Evolutionary conservation across 2,113 vertebrate species (phyloP).

Genomic region (Climacteris rufus): DNA sequence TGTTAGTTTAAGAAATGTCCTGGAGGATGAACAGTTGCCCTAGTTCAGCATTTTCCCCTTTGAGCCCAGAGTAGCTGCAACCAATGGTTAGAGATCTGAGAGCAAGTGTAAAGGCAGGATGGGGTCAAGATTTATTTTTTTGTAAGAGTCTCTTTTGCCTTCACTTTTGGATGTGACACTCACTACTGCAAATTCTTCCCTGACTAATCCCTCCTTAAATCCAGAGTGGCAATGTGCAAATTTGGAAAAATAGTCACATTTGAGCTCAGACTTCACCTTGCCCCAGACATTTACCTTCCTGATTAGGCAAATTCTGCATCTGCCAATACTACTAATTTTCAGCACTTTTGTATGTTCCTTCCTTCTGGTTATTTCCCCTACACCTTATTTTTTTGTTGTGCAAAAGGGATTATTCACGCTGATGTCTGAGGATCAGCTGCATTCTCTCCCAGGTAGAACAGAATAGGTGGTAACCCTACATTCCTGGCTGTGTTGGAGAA

Average conservation of each 20-base stretch:
- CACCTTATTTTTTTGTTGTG: neutral
- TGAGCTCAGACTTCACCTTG: neutral
- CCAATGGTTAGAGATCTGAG: neutral
- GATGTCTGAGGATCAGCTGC: neutral
- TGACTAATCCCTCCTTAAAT: neutral
- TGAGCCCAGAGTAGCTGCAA: neutral
- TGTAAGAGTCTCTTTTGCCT: neutral
- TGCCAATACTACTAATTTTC: neutral
- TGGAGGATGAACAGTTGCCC: neutral
- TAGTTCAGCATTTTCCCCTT: neutral
- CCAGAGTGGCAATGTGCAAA: neutral
- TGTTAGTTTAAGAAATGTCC: constrained; percentile 1
- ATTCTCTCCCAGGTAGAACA: neutral
- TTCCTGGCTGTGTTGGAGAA: neutral
- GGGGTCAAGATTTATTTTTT: neutral
- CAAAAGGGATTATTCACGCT: neutral
- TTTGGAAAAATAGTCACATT: neutral
- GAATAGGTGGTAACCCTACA: neutral
- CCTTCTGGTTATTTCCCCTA: neutral
- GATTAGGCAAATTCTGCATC: neutral
- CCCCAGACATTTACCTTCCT: neutral
- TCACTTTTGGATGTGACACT: neutral
- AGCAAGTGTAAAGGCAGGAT: neutral
- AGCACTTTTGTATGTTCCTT: neutral
- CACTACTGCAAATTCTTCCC: neutral